phyloP scores from a whole-genome alignment of 2,113 vertebrate genomes.

The Scopus umbretta region DNA sequence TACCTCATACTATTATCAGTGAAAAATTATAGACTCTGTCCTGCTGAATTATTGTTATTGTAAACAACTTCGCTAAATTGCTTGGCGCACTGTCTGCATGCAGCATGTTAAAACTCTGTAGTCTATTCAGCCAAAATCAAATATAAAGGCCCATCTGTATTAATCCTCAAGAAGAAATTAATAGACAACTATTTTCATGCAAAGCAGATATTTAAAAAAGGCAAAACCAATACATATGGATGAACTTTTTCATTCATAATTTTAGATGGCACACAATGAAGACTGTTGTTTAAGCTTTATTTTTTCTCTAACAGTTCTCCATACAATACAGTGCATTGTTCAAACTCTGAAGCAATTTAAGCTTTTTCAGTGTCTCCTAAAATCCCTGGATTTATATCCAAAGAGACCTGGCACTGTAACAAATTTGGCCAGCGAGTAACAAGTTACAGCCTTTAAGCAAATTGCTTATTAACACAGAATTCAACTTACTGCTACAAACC shows the following conservation, averaged over 20 bases:
- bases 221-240: constrained; percentile 47
- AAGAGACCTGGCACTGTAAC: constrained; percentile 59
- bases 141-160: constrained; percentile 54
- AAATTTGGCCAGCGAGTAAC: constrained; percentile 63
- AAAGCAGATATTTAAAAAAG: constrained; percentile 61
- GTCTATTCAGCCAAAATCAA: constrained; percentile 41
- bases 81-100: constrained; percentile 43
- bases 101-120: constrained; percentile 33
- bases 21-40: constrained; percentile 36
- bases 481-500: constrained; percentile 6
- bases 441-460: constrained; percentile 66
- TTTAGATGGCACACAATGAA: constrained; percentile 34
- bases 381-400: constrained; percentile 69
- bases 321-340: constrained; percentile 62
- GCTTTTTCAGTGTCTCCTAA: constrained; percentile 64
- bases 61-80: constrained; percentile 61
- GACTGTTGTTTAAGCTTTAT: constrained; percentile 29
- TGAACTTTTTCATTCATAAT: constrained; percentile 62
- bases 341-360: constrained; percentile 55
- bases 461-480: constrained; percentile 59
- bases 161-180: constrained; percentile 61
- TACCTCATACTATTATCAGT: constrained; percentile 36
- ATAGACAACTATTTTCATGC: constrained; percentile 62
- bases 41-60: constrained; percentile 46
- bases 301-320: constrained; percentile 35